Evolutionary conservation across 2,797 vertebrate genomes (phyloP), one percentile per base, ranked within the genome.

Genomic region (Tapera naevia): DNA sequence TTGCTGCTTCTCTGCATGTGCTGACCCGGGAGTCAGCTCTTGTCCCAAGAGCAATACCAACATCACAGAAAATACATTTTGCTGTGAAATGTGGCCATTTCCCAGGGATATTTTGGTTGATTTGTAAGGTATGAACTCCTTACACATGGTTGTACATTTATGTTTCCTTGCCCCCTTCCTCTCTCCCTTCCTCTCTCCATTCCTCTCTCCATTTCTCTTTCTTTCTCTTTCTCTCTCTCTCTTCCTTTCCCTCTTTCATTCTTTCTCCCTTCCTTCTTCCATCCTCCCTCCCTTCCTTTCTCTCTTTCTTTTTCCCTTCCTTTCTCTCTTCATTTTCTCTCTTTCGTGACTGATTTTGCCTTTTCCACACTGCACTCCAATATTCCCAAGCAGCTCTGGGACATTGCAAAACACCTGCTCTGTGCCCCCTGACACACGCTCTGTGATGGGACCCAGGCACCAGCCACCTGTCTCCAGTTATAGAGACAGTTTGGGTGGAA

Each of bases 1-100:
- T 18, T 41, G 51, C 45, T 30, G 60, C 56, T 51, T 3, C 67
- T 43, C 53, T 39, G 53, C n/a, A 0, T 1, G 24, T 0, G 0
- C 58, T 45, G 53, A 6, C 16, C 3, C 4, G 32, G 50, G 50
- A 30, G 39, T 24, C 21, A 8, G 61, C 17, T 57, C 28, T 21
- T 43, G n/a, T 58, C 58, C n/a, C 24, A 3, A 17, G 33, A 66
- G 33, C n/a, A 6, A 22, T 17, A 28, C 0, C 80, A 32, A n/a
- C 8, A 2, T 5, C 4, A 17, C 35, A 45, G 61, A 17, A 57
- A 57, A 64, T 7, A 7, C 1, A 9, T 25, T 6, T 67, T 25
- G 4, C 17, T 35, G 41, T 45, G 48, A 54, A 61, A 32, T 5
- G 32, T 15, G 50, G 39, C 41, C 32, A 3, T 7, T n/a, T 25